Percentiles rank a stretch among this genome's conserved stretches.
phyloP scores from a whole-genome alignment of 2,113 vertebrate genomes.

The Cephalopholis sonnerati region DNA sequence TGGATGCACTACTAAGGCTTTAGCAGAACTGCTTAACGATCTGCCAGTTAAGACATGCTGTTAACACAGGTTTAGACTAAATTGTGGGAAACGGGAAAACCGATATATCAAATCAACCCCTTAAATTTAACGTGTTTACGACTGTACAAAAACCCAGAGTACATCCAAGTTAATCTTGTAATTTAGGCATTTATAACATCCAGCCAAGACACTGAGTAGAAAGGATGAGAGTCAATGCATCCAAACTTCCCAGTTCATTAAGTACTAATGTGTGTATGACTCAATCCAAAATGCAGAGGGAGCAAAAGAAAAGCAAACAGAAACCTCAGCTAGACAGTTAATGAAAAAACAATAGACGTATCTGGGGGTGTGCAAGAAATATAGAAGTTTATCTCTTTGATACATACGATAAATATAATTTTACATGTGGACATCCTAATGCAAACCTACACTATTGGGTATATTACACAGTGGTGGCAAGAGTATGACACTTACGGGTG shows the following conservation, averaged over 20 bases:
- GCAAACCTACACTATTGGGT: not conserved
- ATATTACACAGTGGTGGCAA: not conserved
- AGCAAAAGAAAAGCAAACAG: not conserved
- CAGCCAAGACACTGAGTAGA: conserved; percentile 6
- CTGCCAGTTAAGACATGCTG: not conserved
- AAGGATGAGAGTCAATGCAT: conserved; percentile 18
- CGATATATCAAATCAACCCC: conserved; percentile 6
- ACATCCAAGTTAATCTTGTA: conserved; percentile 7
- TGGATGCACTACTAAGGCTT: not conserved
- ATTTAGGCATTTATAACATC: conserved; percentile 23
- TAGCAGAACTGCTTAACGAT: not conserved
- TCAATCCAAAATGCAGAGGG: not conserved
- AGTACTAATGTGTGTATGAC: not conserved
- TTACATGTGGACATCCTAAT: not conserved
- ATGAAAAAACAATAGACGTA: not conserved
- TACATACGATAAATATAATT: not conserved
- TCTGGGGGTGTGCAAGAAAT: not conserved
- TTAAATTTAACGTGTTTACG: conserved; percentile 37
- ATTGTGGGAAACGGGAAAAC: conserved; percentile 29
- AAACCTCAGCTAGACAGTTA: not conserved
- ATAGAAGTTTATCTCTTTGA: not conserved
- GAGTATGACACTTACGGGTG: conserved; percentile 87
- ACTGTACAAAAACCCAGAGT: not conserved
- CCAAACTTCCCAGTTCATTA: conserved; percentile 8
- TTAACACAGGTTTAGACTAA: conserved; percentile 35